These are phyloP conservation scores for Mystacides longicornis DNA, from an alignment of 2,888 invertebrate species.

Conservation along the genomic window DNA sequence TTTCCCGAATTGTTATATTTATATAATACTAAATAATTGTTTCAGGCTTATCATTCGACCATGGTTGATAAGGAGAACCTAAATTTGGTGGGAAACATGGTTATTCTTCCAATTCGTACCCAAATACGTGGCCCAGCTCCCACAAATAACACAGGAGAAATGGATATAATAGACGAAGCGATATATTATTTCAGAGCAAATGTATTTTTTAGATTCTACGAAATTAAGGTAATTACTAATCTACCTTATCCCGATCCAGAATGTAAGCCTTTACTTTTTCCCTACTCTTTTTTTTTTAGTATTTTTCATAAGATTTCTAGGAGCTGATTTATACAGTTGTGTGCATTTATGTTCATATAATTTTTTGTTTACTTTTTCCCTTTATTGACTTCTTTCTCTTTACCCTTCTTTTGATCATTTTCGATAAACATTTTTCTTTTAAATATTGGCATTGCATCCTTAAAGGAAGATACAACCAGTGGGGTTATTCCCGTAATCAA, in stretches of 20 bases:
- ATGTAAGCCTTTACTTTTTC: no score
- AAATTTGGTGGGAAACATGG: slow-evolving; percentile 83
- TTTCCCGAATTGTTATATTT: not conserved
- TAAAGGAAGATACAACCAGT: no score
- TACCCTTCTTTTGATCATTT: no score
- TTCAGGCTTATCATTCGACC: slow-evolving; percentile 93
- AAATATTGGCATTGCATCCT: no score
- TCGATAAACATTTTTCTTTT: no score
- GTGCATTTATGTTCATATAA: no score
- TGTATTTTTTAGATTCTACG: slow-evolving; percentile 97
- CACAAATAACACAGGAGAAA: slow-evolving; percentile 52
- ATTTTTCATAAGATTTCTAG: no score
- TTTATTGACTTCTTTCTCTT: no score
- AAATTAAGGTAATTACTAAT: slow-evolving; percentile 73
- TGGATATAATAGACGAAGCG: slow-evolving; percentile 96
- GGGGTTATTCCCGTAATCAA: no score
- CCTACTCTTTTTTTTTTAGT: no score
- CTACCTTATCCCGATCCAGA: not conserved
- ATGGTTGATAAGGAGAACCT: slow-evolving; percentile 70
- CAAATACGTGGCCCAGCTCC: slow-evolving; percentile 91
- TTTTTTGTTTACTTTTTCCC: no score
- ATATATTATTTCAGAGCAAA: slow-evolving; percentile 97
- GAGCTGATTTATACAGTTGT: no score
- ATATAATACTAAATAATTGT: not conserved
- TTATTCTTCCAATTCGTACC: slow-evolving; percentile 84